Evolutionary conservation across 2,888 invertebrate genomes (phyloP), one percentile per base, ranked within the genome.

Genomic region (Bombylius major): DNA sequence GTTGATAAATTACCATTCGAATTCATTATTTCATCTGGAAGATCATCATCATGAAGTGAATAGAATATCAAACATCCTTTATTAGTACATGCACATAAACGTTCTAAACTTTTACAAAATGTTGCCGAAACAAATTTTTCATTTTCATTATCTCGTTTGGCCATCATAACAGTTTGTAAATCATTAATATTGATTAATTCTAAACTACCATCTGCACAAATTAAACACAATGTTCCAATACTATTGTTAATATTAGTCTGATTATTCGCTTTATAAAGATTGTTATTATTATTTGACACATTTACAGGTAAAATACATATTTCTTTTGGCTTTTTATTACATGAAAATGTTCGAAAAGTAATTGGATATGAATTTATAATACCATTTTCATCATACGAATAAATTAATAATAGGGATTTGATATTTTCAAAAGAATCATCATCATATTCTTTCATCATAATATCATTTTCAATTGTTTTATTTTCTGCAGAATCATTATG

Each of bases 21-120:
- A 23, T 23, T 23, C 23, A 23, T 23, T 23, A 23, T 23, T 23
- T 23, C 23, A 3, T 23, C 23, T 23, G 23, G 23, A 23, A 23
- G 23, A 23, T 23, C 23, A 23, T 23, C 23, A 23, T 23, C 23
- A 23, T 84, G 84, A 34, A 90, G 75, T 0, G 87, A 83, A 67
- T 87, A 90, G 73, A 93, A 92, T 67, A 89, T 86, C 53, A 93
- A 79, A 60, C 85, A 83, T 5, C 93, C 93, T 54, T 82, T 80
- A 63, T 81, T 82, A 1, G 92, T 90, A 48, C 89, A 87, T 4
- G 86, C 88, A 70, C 93, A 93, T 39, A 94, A 77, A 51, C 91
- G 80, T 67, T 94, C 93, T 58, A 93, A 80, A 76, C 91, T 90
- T 57, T 88, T 86, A 70, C 93, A 93, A 71, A 89, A 93, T 1